These are phyloP conservation scores for Melipona quadrifasciata DNA, from an alignment of 1,140 invertebrate genomes.

Conservation along the genomic window DNA sequence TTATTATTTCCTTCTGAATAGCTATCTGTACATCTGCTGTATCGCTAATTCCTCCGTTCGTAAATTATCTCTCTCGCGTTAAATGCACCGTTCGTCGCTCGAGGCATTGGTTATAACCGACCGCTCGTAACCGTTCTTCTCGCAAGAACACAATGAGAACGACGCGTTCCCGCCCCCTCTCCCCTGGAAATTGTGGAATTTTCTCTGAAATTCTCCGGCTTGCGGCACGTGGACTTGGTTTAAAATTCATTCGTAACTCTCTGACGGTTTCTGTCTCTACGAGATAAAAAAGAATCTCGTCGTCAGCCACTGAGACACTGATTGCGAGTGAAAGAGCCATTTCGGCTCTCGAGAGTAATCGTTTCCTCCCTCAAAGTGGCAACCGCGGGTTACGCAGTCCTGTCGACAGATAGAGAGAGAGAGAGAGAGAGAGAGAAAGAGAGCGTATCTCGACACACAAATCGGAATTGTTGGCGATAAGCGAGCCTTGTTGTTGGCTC, in stretches of 20 bases:
- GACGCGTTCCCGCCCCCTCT: not conserved
- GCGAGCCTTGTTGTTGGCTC: conserved; percentile 33
- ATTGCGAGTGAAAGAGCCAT: not conserved
- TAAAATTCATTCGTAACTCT: no score
- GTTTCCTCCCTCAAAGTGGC: not conserved
- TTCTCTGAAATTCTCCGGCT: no score
- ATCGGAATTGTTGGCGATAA: conserved; percentile 56
- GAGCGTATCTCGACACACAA: conserved; percentile 42
- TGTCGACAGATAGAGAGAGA: no score
- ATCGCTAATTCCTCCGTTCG: not conserved
- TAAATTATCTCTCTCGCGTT: not conserved
- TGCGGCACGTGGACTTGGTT: no score
- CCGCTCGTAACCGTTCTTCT: no score
- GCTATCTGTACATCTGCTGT: not conserved
- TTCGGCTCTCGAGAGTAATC: conserved; percentile 5
- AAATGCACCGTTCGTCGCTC: not conserved
- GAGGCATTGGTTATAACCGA: not conserved
- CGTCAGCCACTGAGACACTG: not conserved
- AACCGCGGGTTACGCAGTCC: conserved; percentile 11
- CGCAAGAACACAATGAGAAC: no score
- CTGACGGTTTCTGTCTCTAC: no score
- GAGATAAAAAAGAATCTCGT: not conserved
- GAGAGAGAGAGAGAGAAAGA: not conserved
- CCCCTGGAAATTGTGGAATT: not conserved
- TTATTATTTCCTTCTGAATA: not conserved